These are phyloP conservation scores for Parasteatoda tepidariorum DNA, from an alignment of 1,140 invertebrate genomes.

Conservation along the genomic window DNA sequence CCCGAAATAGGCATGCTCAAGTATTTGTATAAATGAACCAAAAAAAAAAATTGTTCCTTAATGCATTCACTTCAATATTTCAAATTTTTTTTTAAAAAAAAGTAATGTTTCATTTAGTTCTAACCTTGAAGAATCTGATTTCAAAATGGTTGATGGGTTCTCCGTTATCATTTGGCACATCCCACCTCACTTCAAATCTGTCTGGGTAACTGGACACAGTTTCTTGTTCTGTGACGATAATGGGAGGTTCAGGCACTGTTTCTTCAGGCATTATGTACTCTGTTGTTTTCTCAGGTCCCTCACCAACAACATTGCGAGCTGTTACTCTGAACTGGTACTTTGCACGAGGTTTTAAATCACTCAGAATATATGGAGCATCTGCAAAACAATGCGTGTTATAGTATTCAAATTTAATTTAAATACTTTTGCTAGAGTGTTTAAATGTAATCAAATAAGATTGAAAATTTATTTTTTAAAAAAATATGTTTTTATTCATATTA, in stretches of 20 bases:
- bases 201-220: constrained; percentile 75
- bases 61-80: no score
- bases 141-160: constrained; percentile 85
- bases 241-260: constrained; percentile 62
- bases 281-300: constrained; percentile 69
- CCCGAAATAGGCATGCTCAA: no score
- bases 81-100: no score
- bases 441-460: no score
- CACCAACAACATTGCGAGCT: constrained; percentile 84
- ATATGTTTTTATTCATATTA: background rate
- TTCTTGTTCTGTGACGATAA: constrained; percentile 50
- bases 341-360: constrained; percentile 80
- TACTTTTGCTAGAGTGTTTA: no score
- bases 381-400: background rate
- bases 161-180: constrained; percentile 85
- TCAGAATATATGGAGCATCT: constrained; percentile 73
- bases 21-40: no score
- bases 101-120: no score
- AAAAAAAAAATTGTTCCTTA: no score
- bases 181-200: constrained; percentile 82
- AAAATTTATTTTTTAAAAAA: no score
- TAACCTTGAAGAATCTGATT: constrained; percentile 80
- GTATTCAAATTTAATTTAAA: no score
- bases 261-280: constrained; percentile 59
- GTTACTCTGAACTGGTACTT: constrained; percentile 86